Base-by-base conservation (phyloP, 2,888 invertebrate genomes). In the Coremacera marginata region DNA sequence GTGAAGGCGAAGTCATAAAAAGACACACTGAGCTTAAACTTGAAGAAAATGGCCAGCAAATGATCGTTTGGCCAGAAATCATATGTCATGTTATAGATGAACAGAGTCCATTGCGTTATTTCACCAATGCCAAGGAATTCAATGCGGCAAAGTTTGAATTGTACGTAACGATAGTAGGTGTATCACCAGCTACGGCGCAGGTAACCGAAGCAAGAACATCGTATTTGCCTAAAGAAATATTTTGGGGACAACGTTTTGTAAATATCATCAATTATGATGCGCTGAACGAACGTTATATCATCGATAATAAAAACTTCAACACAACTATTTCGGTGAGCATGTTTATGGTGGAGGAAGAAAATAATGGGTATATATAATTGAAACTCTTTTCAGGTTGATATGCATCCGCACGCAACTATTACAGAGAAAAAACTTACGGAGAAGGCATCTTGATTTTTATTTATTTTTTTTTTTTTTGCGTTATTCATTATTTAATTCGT, bases 61-160 rank as follows among this genome's bases (percentile, higher is more conserved):
- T 92, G 52, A 94, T 96, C 84, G 92, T 96, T 62, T 98, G 97
- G 97, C 97, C 97, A 0, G 93, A 95, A 84, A 95, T 95, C 1
- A 92, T 97, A 11, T 94, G 95, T 14, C 97, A 98, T 88, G 91
- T 92, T 77, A 97, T 98, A 80, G 93, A 95, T 84, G 91, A 90
- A 11, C 87, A 89, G 31, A 96, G 96, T 84, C 97, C 97, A 0
- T 92, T 98, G 67, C 95, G 92, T 88, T 93, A 94, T 82, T 92
- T 96, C 84, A 93, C 94, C 0, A 94, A 94, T 0, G 94, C 94
- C 81, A 85, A 82, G 63, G 95, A 96, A 84, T 92, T 96, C 86
- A 92, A 94, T 86, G 91, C 92, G 57, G 92, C 91, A 80, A 92
- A 94, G 83, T 96, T 96, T 86, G 93, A 96, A 90, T 90, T 96